Base-by-base conservation (phyloP, 2,888 invertebrate genomes). In the Synergus gifuensis region DNA sequence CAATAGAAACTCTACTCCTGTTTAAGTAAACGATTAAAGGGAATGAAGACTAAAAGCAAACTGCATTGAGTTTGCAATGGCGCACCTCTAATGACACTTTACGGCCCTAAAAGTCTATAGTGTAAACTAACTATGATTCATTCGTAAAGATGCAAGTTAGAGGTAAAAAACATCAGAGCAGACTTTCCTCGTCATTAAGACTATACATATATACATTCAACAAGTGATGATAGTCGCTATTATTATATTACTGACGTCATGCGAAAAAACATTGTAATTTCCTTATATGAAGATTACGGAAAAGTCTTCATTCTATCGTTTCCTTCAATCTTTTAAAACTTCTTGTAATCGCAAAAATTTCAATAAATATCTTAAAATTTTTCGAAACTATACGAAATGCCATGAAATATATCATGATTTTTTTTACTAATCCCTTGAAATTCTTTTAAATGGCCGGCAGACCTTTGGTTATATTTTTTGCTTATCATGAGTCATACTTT, bases 31-130 rank as follows among this genome's bases (percentile, higher is more conserved):
- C 22, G 67, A 67, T 67, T 67, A 67, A 28, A 67, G 67, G 18
- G 44, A 46, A 67, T 67, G 67, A 67, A 67, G 44, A 67, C 67
- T 67, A 46, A 46, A 67, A 46, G 67, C 44, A 67, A 67, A 67
- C 67, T 67, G 14, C 44, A 67, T 67, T 67, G 44, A 28, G 44
- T 67, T 67, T 67, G 67, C 67, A 67, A 16, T 44, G 67, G 67
- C 42, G 67, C 44, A 22, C 67, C 67, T 22, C 67, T 67, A 67
- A 67, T 67, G 46, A 67, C 28, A 67, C 67, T 22, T 67, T 67
- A 46, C 44, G 22, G 22, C 8, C 12, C 22, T 46, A 22, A 42
- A 46, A 14, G 16, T n/a, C 9, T 28, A 3, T 2, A 58, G 14
- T 63, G 7, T 63, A 63, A 28, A 66, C 42, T 42, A 42, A 42